phyloP scores from a whole-genome alignment of 2,113 vertebrate species.

The Ancistrus triradiatus region DNA sequence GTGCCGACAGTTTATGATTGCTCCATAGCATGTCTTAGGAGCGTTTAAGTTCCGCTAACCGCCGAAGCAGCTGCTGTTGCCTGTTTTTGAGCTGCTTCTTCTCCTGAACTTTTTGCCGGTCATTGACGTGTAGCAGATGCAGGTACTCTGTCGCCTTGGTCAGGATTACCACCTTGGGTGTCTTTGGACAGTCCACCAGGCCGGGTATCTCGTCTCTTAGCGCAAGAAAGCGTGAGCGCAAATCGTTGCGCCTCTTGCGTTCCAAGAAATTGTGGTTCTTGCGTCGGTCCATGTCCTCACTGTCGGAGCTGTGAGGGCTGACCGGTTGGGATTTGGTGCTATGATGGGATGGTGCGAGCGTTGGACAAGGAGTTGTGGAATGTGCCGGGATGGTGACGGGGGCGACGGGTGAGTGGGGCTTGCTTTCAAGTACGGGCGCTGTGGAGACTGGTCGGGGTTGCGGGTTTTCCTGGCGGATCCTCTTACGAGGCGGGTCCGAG shows the following conservation, averaged over 20 bases:
- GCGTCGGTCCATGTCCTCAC: constrained; percentile 89
- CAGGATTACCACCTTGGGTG: constrained; percentile 92
- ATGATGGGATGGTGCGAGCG: constrained; percentile 8
- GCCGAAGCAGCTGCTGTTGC: constrained; percentile 81
- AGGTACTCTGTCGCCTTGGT: constrained; percentile 88
- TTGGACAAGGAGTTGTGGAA: not conserved
- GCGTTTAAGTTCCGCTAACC: constrained; percentile 81
- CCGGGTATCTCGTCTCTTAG: constrained; percentile 88
- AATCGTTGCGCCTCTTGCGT: constrained; percentile 88
- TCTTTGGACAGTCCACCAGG: constrained; percentile 83
- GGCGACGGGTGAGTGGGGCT: constrained; percentile 51
- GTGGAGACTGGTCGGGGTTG: constrained; percentile 50
- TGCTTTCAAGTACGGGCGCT: constrained; percentile 54
- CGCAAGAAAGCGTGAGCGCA: constrained; percentile 87
- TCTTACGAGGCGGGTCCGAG: constrained; percentile 60
- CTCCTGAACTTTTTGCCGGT: constrained; percentile 80
- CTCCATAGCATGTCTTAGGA: constrained; percentile 57
- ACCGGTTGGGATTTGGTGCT: constrained; percentile 50
- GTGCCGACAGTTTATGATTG: too few relatives aligned
- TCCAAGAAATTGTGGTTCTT: constrained; percentile 94
- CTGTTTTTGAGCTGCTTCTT: constrained; percentile 80
- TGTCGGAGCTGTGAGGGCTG: constrained; percentile 79
- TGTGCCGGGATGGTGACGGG: constrained; percentile 6
- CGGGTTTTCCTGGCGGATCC: constrained; percentile 55
- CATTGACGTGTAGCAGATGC: constrained; percentile 74